phyloP scores from a whole-genome alignment of 2,113 vertebrate genomes.

The Galeopterus variegatus region DNA sequence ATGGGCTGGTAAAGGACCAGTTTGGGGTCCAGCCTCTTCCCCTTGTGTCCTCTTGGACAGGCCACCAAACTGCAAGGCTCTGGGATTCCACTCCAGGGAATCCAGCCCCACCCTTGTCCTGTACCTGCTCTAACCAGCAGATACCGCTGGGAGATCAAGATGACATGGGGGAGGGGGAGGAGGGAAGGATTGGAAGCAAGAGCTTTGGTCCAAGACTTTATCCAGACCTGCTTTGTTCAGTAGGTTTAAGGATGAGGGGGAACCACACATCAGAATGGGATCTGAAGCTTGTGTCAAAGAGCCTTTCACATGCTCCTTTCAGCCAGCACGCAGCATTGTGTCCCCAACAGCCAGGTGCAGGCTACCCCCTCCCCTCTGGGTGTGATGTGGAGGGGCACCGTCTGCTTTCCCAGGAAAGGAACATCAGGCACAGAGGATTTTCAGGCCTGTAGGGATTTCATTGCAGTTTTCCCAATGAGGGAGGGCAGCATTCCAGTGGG shows the following conservation, averaged over 20 bases:
- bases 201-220: neutral
- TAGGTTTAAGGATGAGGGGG: neutral
- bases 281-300: slow-evolving; percentile 43
- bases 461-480: neutral
- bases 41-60: neutral
- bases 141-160: neutral
- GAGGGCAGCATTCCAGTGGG: neutral
- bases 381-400: neutral
- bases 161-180: neutral
- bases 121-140: neutral
- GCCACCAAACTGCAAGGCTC: neutral
- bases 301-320: neutral
- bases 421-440: neutral
- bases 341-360: neutral
- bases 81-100: neutral
- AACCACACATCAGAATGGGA: neutral
- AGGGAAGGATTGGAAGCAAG: neutral
- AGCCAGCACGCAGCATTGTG: neutral
- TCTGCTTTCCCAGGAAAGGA: neutral
- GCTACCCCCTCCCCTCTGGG: neutral
- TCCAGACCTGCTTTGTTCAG: slow-evolving; percentile 10
- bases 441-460: neutral
- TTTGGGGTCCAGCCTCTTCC: neutral
- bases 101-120: neutral
- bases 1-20: neutral